A percentile compares a stretch with the other conserved stretches of the same genome.
These are phyloP conservation scores for Neoarius graeffei DNA, from an alignment of 2,113 vertebrate genomes.

Conservation along the genomic window DNA sequence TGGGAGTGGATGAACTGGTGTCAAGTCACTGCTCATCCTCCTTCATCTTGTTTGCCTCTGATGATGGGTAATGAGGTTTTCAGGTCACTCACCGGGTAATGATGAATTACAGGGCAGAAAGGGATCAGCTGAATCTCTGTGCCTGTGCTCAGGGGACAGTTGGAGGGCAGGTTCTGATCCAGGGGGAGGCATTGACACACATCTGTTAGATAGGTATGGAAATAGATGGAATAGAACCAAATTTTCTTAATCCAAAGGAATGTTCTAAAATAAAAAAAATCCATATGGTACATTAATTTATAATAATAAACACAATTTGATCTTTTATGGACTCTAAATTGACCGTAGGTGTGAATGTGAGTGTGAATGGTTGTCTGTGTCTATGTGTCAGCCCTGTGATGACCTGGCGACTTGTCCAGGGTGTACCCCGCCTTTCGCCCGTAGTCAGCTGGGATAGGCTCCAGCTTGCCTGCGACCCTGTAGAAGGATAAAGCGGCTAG, in stretches of 20 bases:
- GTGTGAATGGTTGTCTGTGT: no score
- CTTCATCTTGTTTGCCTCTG: not conserved
- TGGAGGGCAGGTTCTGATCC: conserved; percentile 6
- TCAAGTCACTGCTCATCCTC: not conserved
- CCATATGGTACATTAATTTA: not conserved
- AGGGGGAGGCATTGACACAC: not conserved
- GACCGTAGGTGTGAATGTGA: no score
- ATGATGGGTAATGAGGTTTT: not conserved
- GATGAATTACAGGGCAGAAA: not conserved
- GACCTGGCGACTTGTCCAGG: no score
- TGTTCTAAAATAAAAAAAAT: not conserved
- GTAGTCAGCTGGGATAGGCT: no score
- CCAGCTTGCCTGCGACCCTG: no score
- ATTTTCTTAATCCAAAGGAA: not conserved
- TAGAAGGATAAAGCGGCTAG: no score
- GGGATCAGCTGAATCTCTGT: not conserved
- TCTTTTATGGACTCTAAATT: not conserved
- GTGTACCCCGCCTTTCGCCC: no score
- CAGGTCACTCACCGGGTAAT: not conserved
- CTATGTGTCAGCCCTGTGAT: no score
- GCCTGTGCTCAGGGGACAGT: not conserved
- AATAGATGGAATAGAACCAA: not conserved
- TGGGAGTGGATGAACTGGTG: conserved; percentile 1
- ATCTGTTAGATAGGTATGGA: not conserved
- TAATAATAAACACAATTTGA: not conserved